Evolutionary conservation across 2,113 vertebrate genomes (phyloP).

Genomic region (Siniperca chuatsi): DNA sequence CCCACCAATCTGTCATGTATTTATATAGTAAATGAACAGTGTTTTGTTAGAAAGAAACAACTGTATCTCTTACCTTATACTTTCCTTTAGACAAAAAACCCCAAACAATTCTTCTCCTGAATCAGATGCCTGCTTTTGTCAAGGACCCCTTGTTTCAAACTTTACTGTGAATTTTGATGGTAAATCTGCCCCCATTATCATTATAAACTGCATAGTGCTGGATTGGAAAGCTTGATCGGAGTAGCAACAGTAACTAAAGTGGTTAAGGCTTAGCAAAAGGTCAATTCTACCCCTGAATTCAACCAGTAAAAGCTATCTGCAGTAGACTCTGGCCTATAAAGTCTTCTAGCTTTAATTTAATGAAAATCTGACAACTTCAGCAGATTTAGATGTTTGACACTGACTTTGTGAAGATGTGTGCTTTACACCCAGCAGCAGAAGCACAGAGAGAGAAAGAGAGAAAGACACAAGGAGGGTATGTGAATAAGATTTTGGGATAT

Average conservation of each 20-base stretch:
- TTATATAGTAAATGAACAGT: no score
- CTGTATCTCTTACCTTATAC: no score
- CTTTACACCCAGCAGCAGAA: not conserved
- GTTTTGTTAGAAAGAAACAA: no score
- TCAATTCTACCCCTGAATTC: not conserved
- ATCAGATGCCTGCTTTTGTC: not conserved
- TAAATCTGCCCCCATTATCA: not conserved
- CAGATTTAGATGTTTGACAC: conserved; percentile 13
- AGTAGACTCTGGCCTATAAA: not conserved
- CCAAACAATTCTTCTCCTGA: no score
- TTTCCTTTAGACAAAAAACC: no score
- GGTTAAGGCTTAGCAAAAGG: not conserved
- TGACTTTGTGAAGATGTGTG: conserved; percentile 8
- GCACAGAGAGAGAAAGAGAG: not conserved
- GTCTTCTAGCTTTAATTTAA: not conserved
- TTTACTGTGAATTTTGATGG: not conserved
- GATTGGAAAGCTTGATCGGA: not conserved
- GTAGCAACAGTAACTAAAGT: not conserved
- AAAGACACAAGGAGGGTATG: conserved; percentile 18
- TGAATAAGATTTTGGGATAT: conserved; percentile 5
- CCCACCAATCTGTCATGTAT: no score
- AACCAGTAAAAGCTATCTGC: not conserved
- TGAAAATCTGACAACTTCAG: not conserved
- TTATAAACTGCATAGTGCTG: not conserved
- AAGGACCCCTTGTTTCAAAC: not conserved